Evolutionary conservation across 2,888 invertebrate species (phyloP).

Genomic region (Atrina japonica): DNA sequence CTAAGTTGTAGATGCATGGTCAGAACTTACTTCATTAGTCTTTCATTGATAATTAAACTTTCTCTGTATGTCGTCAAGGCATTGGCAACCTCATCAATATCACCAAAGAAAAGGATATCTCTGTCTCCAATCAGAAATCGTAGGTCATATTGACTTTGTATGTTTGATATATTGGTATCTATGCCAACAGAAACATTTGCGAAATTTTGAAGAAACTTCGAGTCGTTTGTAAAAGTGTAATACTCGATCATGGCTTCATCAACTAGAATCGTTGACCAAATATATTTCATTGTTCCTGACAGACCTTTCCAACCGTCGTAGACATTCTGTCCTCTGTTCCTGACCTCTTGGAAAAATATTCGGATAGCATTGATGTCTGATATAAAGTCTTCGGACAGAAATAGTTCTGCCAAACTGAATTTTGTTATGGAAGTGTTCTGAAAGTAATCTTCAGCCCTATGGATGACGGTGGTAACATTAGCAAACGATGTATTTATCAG

Average conservation of each 20-base stretch:
- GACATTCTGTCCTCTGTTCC: constrained; percentile 64
- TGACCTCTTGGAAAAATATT: constrained; percentile 62
- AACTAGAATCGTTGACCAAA: constrained; percentile 60
- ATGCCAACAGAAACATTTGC: constrained; percentile 45
- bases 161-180: constrained; percentile 15
- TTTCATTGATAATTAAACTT: constrained; percentile 56
- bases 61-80: constrained; percentile 51
- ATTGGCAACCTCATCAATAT: constrained; percentile 48
- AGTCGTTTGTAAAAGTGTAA: constrained; percentile 54
- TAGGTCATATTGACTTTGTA: constrained; percentile 53
- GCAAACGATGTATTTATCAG: background rate
- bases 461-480: background rate
- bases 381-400: constrained; percentile 52
- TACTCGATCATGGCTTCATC: constrained; percentile 63
- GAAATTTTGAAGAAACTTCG: constrained; percentile 39
- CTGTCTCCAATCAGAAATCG: constrained; percentile 50
- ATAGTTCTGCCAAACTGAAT: constrained; percentile 46
- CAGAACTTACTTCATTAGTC: constrained; percentile 62
- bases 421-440: constrained; percentile 21
- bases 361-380: constrained; percentile 49
- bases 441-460: constrained; percentile 42
- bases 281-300: constrained; percentile 20
- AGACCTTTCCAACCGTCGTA: constrained; percentile 44
- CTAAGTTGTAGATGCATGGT: too few species aligned
- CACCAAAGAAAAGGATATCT: constrained; percentile 57